These are phyloP conservation scores for Sturnira hondurensis DNA, from an alignment of 2,113 vertebrate species.

Conservation along the genomic window DNA sequence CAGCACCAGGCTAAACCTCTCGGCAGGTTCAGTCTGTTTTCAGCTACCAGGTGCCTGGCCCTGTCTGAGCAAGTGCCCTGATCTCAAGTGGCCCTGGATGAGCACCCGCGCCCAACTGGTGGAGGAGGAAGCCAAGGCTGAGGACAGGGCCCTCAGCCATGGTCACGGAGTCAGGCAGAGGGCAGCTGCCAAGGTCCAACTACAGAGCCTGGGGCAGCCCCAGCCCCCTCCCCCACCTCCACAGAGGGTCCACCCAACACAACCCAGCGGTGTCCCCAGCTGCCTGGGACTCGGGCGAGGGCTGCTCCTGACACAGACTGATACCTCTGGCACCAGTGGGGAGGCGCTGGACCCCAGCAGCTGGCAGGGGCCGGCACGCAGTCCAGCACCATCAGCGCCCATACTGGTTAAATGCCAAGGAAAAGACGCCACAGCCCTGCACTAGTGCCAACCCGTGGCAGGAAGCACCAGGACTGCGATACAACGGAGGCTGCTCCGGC, in stretches of 20 bases:
- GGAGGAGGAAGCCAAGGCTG: not conserved
- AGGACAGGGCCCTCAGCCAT: not conserved
- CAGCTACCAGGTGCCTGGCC: not conserved
- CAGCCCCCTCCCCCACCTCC: not conserved
- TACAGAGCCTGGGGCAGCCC: not conserved
- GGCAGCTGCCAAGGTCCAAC: not conserved
- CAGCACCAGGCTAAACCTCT: not conserved
- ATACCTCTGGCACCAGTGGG: not conserved
- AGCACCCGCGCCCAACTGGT: not conserved
- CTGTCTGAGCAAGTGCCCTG: not conserved
- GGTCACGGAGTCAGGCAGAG: not conserved
- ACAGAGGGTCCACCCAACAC: not conserved
- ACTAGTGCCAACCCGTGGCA: not conserved
- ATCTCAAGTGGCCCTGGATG: not conserved
- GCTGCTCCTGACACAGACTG: slow-evolving; percentile 58
- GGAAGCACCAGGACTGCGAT: not conserved
- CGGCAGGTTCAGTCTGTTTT: not conserved
- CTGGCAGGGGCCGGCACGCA: slow-evolving; percentile 1
- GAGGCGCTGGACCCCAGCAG: slow-evolving; percentile 10
- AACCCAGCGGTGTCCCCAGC: not conserved
- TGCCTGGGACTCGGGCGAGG: slow-evolving; percentile 58
- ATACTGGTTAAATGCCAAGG: slow-evolving; percentile 10
- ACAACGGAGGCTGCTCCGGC: not conserved
- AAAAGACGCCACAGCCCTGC: not conserved
- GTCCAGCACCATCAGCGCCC: slow-evolving; percentile 12